A percentile compares a stretch with the other conserved stretches of the same genome.
Evolutionary conservation across 1,140 invertebrate genomes (phyloP).

Genomic region (Lerema accius): DNA sequence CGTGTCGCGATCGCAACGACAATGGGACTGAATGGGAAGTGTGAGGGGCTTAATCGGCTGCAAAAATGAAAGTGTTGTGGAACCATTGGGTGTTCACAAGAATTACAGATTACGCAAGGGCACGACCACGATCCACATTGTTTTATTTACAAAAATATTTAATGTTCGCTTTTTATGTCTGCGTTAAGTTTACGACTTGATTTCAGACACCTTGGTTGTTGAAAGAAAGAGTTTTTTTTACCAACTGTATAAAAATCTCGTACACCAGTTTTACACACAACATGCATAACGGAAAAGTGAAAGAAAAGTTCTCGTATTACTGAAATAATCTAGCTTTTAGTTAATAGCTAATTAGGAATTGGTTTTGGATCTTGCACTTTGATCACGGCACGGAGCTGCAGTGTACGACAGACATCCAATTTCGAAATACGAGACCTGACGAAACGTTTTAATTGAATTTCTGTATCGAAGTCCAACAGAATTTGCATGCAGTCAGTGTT

Average conservation of each 20-base stretch:
- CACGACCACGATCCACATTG: too few species aligned
- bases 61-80: slow-evolving; percentile 30
- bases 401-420: slow-evolving; percentile 1
- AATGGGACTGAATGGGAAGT: slow-evolving; percentile 14
- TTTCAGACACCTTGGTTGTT: too few species aligned
- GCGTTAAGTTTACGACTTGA: too few species aligned
- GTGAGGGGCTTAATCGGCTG: slow-evolving; percentile 15
- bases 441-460: slow-evolving; percentile 15
- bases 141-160: background rate
- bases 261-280: too few species aligned
- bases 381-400: background rate
- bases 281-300: too few species aligned
- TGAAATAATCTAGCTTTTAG: too few species aligned
- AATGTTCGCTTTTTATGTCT: too few species aligned
- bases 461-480: background rate
- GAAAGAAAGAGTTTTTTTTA: too few species aligned
- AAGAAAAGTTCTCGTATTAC: too few species aligned
- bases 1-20: slow-evolving; percentile 30
- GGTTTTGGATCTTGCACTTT: background rate
- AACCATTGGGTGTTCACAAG: slow-evolving; percentile 2
- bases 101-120: background rate
- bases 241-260: too few species aligned
- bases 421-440: slow-evolving; percentile 6
- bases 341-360: too few species aligned
- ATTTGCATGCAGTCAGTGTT: slow-evolving; percentile 2